Percentiles rank a stretch among this genome's conserved stretches.
Evolutionary conservation across 2,113 vertebrate species (phyloP).

Genomic region (Odontophorus gujanensis): DNA sequence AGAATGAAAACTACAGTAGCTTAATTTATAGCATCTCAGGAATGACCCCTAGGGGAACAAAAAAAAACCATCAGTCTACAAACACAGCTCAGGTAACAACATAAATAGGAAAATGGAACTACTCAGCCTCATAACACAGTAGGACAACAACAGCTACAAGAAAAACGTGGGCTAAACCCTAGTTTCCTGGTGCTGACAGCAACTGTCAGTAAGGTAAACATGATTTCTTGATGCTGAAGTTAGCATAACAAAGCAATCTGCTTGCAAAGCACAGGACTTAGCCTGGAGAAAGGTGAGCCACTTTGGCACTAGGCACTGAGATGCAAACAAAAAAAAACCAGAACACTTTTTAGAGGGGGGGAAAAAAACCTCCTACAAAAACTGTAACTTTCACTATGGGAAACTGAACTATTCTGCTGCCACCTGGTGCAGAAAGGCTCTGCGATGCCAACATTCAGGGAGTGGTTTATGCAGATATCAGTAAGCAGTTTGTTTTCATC

Average conservation of each 20-base stretch:
- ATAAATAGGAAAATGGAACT: constrained; percentile 6
- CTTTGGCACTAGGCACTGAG: accelerated
- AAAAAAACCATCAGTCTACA: background rate
- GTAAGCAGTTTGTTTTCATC: constrained; percentile 44
- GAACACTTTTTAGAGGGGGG: background rate
- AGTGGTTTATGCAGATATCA: constrained; percentile 16
- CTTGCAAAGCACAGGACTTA: background rate
- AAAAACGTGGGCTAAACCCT: background rate
- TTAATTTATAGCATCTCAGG: background rate
- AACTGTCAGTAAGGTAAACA: background rate
- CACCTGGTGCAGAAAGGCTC: background rate
- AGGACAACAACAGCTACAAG: background rate
- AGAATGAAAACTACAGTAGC: background rate
- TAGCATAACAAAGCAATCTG: background rate
- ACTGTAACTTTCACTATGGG: background rate
- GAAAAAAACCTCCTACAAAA: background rate
- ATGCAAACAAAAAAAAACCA: background rate
- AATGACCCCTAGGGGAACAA: background rate
- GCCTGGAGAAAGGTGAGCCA: accelerated
- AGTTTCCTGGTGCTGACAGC: background rate
- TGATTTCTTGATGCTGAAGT: background rate
- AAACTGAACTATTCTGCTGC: background rate
- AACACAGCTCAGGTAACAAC: background rate
- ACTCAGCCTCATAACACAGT: background rate
- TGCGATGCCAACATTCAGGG: background rate